Evolutionary conservation across 2,797 vertebrate genomes (phyloP).

Genomic region (Tenualosa thibaudeaui): DNA sequence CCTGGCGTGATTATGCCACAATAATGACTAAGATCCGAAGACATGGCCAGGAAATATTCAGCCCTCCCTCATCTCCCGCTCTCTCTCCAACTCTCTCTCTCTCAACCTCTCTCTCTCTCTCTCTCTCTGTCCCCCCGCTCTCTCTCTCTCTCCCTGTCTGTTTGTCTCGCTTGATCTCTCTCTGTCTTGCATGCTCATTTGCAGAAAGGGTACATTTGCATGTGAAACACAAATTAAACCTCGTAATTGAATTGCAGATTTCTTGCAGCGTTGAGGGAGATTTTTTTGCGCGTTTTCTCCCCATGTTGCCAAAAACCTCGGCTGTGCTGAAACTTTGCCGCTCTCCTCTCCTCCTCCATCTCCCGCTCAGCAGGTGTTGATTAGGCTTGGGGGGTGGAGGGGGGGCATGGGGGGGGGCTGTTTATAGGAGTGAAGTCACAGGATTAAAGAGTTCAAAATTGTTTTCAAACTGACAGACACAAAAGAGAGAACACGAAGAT

Average conservation of each 20-base stretch:
- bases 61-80: conserved; percentile 37
- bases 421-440: neutral
- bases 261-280: conserved; percentile 17
- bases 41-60: conserved; percentile 51
- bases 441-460: neutral
- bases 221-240: conserved; percentile 69
- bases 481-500: neutral
- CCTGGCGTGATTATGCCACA: conserved; percentile 61
- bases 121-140: neutral
- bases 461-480: neutral
- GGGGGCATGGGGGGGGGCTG: conserved; percentile 27
- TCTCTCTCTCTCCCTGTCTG: neutral
- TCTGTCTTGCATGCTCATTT: conserved; percentile 49
- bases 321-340: conserved; percentile 40
- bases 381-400: conserved; percentile 47
- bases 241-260: conserved; percentile 61
- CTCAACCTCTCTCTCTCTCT: neutral
- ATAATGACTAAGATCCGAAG: conserved; percentile 66
- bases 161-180: neutral
- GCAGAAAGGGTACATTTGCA: conserved; percentile 74
- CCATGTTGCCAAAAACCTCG: neutral
- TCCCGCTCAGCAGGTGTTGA: conserved; percentile 58
- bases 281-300: conserved; percentile 7
- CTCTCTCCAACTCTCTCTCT: neutral
- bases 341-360: conserved; percentile 36